Evolutionary conservation across 2,888 invertebrate genomes (phyloP), one percentile per base, ranked within the genome.

Genomic region (Strigamia crassipes): DNA sequence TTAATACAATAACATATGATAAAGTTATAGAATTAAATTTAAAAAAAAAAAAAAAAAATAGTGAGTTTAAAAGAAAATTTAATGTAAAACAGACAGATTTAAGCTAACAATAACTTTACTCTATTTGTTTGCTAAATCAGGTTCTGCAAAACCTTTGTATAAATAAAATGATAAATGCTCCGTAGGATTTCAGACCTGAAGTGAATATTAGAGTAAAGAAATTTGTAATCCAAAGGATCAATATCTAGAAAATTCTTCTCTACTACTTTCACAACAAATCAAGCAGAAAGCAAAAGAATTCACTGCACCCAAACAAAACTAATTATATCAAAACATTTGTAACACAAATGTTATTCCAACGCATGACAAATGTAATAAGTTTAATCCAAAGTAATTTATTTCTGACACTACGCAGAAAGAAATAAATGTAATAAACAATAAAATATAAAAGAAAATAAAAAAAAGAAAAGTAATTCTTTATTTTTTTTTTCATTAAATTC

Each of bases 191-290:
- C 73, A 27, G 6, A 73, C 73, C 27, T 73, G 73, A 73, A 73
- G 73, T 73, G 73, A 73, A 73, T 73, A 73, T 73, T 73, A 73
- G 27, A 73, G 31, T 27, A 27, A 31, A 31, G 73, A 73, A 73
- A 73, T 73, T 27, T 73, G 73, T 73, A 73, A 73, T 73, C 73
- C 73, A 3, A 73, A 73, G 73, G 73, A 73, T 73, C 73, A 73
- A 73, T 73, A 73, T 73, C 66, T 66, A 27, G 23, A 66, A 21
- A 66, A 66, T 23, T 66, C 31, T 31, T 31, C 15, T 31, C 73
- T 15, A 31, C 6, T 73, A 31, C 31, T 73, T 56, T 56, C 56
- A 56, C 56, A 56, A 56, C 56, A 56, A 56, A 56, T 56, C 56
- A 56, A 56, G 8, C n/a, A 21, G 56, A 56, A 56, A 56, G 56